These are phyloP conservation scores for Pao palembangensis DNA, from an alignment of 2,113 vertebrate genomes.

Conservation along the genomic window DNA sequence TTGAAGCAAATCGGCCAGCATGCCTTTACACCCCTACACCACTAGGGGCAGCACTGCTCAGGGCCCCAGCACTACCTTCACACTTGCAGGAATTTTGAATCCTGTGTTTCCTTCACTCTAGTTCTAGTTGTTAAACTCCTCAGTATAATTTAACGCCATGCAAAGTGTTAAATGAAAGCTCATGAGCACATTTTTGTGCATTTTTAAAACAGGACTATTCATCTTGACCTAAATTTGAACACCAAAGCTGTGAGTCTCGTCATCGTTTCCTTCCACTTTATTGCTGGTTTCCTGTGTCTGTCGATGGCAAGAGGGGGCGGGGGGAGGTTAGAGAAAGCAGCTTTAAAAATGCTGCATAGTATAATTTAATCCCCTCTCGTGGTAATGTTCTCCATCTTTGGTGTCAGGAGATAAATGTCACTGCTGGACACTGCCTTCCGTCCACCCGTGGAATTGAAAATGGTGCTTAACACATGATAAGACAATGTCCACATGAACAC, in stretches of 20 bases:
- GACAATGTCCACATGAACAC: slow-evolving; percentile 51
- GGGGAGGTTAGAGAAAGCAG: slow-evolving; percentile 15
- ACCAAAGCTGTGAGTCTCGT: slow-evolving; percentile 64
- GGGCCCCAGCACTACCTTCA: slow-evolving; percentile 49
- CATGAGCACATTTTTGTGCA: slow-evolving; percentile 28
- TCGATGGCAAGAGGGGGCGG: slow-evolving; percentile 16
- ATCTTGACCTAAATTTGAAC: slow-evolving; percentile 48
- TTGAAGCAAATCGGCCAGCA: slow-evolving; percentile 55
- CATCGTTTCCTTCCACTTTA: slow-evolving; percentile 29
- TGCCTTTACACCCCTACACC: slow-evolving; percentile 69
- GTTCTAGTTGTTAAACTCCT: slow-evolving; percentile 11
- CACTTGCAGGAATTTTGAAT: slow-evolving; percentile 31
- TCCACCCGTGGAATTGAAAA: slow-evolving; percentile 54
- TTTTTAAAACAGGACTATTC: slow-evolving; percentile 16
- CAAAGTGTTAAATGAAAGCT: slow-evolving; percentile 25
- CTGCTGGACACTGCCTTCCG: slow-evolving; percentile 53
- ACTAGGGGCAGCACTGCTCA: slow-evolving; percentile 69
- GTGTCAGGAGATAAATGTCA: slow-evolving; percentile 32
- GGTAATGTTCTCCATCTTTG: slow-evolving; percentile 25
- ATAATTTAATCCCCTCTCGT: slow-evolving; percentile 18
- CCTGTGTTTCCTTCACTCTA: slow-evolving; percentile 22
- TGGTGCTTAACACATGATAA: slow-evolving; percentile 62
- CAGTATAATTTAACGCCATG: slow-evolving; percentile 14
- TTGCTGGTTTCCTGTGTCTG: slow-evolving; percentile 34
- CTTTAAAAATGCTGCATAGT: neutral